Evolutionary conservation across 2,113 vertebrate species (phyloP), one percentile per base, ranked within the genome.

Genomic region (Potamarius usumacintae): DNA sequence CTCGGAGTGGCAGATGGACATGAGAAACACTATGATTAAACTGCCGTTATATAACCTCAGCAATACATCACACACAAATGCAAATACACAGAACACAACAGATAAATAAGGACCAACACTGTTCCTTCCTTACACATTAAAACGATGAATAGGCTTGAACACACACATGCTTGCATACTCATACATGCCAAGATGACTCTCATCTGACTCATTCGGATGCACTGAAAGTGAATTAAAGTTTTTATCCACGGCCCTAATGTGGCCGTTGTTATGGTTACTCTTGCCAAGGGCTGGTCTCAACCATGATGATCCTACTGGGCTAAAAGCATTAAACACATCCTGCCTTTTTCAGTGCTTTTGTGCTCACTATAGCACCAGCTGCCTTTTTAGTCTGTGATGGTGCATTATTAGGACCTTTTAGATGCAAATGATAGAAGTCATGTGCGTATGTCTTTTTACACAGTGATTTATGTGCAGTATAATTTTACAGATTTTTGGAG

Each of bases 141-240:
- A 83, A 83, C 52, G 72, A 86, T 86, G 83, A 88, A 85, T 87
- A 82, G 65, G n/a, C 80, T n/a, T 53, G 63, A 63, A 85, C 42
- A 48, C 71, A 53, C 18, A 67, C 71, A 55, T 9, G 52, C 55
- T 77, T 0, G 57, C 83, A 82, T 34, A 82, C 48, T 60, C 55
- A 80, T 83, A 84, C 82, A 74, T 27, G 20, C 50, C 42, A 48
- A 6, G 57, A 87, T 65, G 50, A 83, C 2, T 63, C 87, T 86
- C 89, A 90, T 88, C 82, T 81, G 87, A 77, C 85, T 90, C 88
- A 88, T 88, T 88, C 34, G 30, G 81, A 88, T 85, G 76, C 86
- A 86, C 65, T 80, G 83, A 86, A 88, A 88, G 89, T 86, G 89
- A 88, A 90, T 88, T 84, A 83, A 88, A 90, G 76, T 86, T 90